Percentiles rank a stretch among this genome's conserved stretches.
phyloP scores from a whole-genome alignment of 2,888 invertebrate genomes.

The Ceriagrion tenellum region DNA sequence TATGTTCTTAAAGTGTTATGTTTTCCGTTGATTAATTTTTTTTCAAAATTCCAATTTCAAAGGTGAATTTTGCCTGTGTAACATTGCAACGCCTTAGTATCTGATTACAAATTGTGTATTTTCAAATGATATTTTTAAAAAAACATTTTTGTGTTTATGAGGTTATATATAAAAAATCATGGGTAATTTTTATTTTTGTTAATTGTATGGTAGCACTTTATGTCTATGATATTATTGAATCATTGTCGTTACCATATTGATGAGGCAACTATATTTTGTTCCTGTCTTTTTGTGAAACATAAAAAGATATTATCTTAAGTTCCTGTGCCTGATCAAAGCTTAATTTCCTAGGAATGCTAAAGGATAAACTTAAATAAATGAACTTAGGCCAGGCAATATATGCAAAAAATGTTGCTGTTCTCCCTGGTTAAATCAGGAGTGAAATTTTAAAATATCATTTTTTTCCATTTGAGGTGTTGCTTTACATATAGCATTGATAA shows the following conservation, averaged over 20 bases:
- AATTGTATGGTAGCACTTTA: conserved; percentile 60
- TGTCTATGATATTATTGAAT: conserved; percentile 59
- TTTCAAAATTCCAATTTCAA: conserved; percentile 51
- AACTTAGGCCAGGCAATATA: conserved; percentile 59
- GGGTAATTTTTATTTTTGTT: conserved; percentile 63
- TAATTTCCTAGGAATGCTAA: conserved; percentile 43
- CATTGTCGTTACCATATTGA: conserved; percentile 65
- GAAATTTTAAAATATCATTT: conserved; percentile 25
- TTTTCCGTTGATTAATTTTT: conserved; percentile 37
- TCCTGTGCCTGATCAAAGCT: conserved; percentile 64
- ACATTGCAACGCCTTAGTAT: conserved; percentile 53
- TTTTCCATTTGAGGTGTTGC: conserved; percentile 40
- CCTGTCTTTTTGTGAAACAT: conserved; percentile 66
- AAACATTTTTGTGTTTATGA: conserved; percentile 47
- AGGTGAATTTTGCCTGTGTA: conserved; percentile 63
- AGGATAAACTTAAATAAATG: conserved; percentile 33
- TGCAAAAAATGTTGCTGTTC: neutral
- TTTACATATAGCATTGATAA: conserved; percentile 64
- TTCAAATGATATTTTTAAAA: conserved; percentile 46
- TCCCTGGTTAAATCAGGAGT: conserved; percentile 59
- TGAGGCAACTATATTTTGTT: conserved; percentile 66
- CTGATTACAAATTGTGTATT: conserved; percentile 6
- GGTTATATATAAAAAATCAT: conserved; percentile 42
- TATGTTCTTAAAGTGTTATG: conserved; percentile 61
- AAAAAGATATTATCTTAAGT: conserved; percentile 65